Percentiles rank a stretch among this genome's conserved stretches.
Conservation (phyloP, 2,113 vertebrate species). For the Cephalophus harveyi region DNA sequence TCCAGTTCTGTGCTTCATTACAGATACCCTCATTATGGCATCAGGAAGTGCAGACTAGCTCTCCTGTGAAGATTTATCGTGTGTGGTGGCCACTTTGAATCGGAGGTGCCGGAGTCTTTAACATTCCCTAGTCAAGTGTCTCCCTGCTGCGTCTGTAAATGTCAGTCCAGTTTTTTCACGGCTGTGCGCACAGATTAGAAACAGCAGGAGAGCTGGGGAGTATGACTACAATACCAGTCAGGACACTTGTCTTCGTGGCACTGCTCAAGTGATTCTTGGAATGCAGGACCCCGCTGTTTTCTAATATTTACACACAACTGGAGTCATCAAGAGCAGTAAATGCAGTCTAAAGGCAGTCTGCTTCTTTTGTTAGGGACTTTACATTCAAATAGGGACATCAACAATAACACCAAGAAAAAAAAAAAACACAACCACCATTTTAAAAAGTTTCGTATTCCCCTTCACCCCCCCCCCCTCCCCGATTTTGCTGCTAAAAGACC, state of each 20-base stretch:
- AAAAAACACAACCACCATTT: not conserved
- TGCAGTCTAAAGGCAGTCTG: conserved; percentile 81
- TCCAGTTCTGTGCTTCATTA: conserved; percentile 74
- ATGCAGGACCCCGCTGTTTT: conserved; percentile 95
- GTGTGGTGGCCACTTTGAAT: conserved; percentile 91
- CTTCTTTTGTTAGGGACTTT: conserved; percentile 79
- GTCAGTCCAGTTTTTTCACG: conserved; percentile 98
- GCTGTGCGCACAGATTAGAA: conserved; percentile 98
- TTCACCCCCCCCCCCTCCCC: not conserved
- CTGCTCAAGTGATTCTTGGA: conserved; percentile 92
- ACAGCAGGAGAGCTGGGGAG: conserved; percentile 92
- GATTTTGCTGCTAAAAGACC: conserved; percentile 34
- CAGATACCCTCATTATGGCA: conserved; percentile 77
- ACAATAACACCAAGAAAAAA: conserved; percentile 54
- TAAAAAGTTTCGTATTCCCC: not conserved
- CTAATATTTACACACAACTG: conserved; percentile 99
- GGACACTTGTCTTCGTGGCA: conserved; percentile 91
- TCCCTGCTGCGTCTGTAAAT: conserved; percentile 98
- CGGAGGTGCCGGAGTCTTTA: conserved; percentile 92
- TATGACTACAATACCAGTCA: conserved; percentile 94
- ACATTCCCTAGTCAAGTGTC: conserved; percentile 93
- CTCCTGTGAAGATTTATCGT: conserved; percentile 85
- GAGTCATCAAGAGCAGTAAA: conserved; percentile 88
- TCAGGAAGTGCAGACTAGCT: conserved; percentile 76
- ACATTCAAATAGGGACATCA: conserved; percentile 77